Evolutionary conservation across 1,140 invertebrate genomes (phyloP).

Genomic region (Ceratoteleas bidentatus): DNA sequence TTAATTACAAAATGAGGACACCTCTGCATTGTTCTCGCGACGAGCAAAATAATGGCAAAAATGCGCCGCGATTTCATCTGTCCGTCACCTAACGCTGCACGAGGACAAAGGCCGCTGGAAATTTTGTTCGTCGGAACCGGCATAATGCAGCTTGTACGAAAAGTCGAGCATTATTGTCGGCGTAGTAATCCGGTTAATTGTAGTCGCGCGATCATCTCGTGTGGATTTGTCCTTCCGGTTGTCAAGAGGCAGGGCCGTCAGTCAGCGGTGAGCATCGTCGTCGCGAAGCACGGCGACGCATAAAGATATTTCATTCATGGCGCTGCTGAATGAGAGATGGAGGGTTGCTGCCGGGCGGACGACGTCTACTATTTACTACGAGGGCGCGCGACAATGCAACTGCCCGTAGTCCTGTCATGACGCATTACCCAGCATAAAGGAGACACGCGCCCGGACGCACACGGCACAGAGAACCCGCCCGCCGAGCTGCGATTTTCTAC

Average conservation of each 20-base stretch:
- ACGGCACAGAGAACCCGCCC: slow-evolving; percentile 24
- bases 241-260: slow-evolving; percentile 37
- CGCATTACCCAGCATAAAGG: slow-evolving; percentile 68
- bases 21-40: too few relatives aligned
- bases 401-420: slow-evolving; percentile 64
- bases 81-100: slow-evolving; percentile 5
- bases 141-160: slow-evolving; percentile 40
- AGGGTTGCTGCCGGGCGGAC: slow-evolving; percentile 40
- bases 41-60: too few relatives aligned
- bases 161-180: slow-evolving; percentile 30
- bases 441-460: slow-evolving; percentile 43
- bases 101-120: slow-evolving; percentile 11
- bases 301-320: slow-evolving; percentile 63
- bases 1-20: too few relatives aligned
- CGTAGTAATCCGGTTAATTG: slow-evolving; percentile 54
- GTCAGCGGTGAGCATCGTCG: slow-evolving; percentile 27
- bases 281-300: slow-evolving; percentile 24
- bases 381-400: slow-evolving; percentile 63
- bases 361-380: slow-evolving; percentile 63
- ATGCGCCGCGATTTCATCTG: not conserved
- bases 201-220: slow-evolving; percentile 44
- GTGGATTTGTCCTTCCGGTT: slow-evolving; percentile 53
- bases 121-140: slow-evolving; percentile 1
- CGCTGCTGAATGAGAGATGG: slow-evolving; percentile 55
- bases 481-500: slow-evolving; percentile 15